phyloP scores from a whole-genome alignment of 2,113 vertebrate species.

The Oreochromis aureus region DNA sequence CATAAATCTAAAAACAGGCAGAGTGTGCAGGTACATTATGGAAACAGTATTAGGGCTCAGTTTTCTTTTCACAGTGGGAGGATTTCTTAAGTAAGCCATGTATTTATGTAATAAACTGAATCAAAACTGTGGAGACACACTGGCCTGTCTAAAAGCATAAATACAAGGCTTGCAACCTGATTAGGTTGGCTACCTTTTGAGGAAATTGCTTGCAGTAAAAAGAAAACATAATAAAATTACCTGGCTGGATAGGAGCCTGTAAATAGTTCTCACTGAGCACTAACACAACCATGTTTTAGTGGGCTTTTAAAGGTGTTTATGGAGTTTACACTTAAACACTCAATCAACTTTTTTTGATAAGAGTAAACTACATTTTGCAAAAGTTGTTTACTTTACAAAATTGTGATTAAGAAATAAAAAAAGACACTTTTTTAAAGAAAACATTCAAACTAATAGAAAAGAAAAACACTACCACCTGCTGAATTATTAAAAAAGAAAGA shows the following conservation, averaged over 20 bases:
- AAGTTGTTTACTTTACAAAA: background rate
- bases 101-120: background rate
- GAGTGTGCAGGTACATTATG: background rate
- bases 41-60: accelerated
- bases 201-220: conserved; percentile 6
- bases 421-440: accelerated
- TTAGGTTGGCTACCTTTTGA: conserved; percentile 4
- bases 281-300: background rate
- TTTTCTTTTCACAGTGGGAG: background rate
- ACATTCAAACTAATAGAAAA: background rate
- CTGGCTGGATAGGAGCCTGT: background rate
- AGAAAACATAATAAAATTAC: background rate
- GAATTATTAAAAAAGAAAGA: background rate
- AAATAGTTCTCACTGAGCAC: background rate
- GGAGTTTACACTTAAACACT: background rate
- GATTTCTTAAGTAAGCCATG: background rate
- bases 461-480: background rate
- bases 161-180: conserved; percentile 1
- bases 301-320: background rate
- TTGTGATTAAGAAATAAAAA: background rate
- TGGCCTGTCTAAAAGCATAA: background rate
- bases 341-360: background rate
- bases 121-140: background rate
- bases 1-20: background rate
- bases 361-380: background rate